Conservation (phyloP, 2,797 vertebrate genomes). For the Chiroxiphia lanceolata region DNA sequence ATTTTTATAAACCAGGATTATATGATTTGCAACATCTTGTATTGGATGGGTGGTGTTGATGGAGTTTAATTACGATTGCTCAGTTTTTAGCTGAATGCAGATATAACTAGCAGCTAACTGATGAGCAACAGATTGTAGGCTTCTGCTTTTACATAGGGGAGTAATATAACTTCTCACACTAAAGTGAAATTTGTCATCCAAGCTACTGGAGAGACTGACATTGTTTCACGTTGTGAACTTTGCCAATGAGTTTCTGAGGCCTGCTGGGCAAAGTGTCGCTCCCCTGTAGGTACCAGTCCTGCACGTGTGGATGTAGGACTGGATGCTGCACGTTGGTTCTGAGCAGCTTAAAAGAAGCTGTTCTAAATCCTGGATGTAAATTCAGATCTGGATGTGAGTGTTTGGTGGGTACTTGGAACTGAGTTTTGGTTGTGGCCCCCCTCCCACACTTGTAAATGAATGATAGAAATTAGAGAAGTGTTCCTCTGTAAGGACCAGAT, state of each 20-base stretch:
- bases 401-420: neutral
- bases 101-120: neutral
- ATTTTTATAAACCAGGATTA: neutral
- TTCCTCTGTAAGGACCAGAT: neutral
- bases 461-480: neutral
- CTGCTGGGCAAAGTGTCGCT: neutral
- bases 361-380: neutral
- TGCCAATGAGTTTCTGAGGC: neutral
- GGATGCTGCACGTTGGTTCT: neutral
- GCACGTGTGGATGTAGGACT: neutral
- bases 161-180: neutral
- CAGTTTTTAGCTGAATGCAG: neutral
- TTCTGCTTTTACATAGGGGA: neutral
- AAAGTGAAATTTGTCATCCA: neutral
- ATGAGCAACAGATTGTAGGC: neutral
- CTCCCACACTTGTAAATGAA: neutral
- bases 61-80: neutral
- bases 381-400: neutral
- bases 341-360: neutral
- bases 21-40: neutral
- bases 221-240: neutral
- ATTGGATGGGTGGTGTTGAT: neutral
- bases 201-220: neutral
- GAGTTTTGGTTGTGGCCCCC: neutral
- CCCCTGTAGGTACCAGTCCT: accelerated